Conservation (phyloP, 2,113 vertebrate species). For the Bagarius yarrelli region DNA sequence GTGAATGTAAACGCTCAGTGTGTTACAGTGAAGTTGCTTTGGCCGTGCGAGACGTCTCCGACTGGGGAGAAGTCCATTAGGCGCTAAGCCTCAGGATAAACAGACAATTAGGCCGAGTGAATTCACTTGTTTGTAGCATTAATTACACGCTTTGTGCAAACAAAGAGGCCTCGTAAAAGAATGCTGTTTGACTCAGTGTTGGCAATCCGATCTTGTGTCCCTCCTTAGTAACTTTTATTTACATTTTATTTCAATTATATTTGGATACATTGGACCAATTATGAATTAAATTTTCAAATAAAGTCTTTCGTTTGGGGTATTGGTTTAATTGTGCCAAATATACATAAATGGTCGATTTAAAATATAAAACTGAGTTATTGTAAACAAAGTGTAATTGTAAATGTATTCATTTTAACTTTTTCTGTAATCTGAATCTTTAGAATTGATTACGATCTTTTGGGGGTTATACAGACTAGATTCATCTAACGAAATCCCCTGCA, state of each 20-base stretch:
- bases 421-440: no score
- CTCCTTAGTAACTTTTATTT: conserved; percentile 5
- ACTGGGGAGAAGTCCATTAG: conserved; percentile 53
- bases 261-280: neutral
- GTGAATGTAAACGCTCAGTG: conserved; percentile 1
- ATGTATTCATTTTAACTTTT: neutral
- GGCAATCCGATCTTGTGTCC: conserved; percentile 42
- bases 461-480: neutral
- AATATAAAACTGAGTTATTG: no score
- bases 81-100: conserved; percentile 55
- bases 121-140: conserved; percentile 60
- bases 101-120: conserved; percentile 59
- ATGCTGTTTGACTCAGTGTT: conserved; percentile 49
- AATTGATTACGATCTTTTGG: neutral
- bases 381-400: neutral
- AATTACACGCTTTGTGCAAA: conserved; percentile 60
- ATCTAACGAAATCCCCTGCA: neutral
- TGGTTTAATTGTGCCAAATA: neutral
- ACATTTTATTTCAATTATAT: neutral
- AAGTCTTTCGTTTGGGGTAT: no score
- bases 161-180: conserved; percentile 53
- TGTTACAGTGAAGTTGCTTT: conserved; percentile 28
- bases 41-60: conserved; percentile 33
- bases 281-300: neutral
- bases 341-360: no score